phyloP scores from a whole-genome alignment of 1,140 invertebrate genomes.

The Anoplolepis gracilipes region DNA sequence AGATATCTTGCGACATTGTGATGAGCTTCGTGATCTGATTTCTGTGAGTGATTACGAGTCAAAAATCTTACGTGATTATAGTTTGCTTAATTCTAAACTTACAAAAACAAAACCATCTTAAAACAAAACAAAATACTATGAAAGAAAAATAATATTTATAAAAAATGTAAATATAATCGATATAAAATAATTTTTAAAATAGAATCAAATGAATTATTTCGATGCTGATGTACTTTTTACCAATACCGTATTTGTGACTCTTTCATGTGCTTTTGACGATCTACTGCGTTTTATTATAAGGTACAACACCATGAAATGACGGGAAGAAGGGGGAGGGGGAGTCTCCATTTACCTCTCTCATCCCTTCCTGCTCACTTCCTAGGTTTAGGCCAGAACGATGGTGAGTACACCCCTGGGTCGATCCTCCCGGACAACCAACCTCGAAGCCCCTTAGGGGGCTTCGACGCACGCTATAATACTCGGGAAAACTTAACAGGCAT shows the following conservation, averaged over 20 bases:
- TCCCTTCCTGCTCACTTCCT: neutral
- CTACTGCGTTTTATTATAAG: slow-evolving; percentile 48
- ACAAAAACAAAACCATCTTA: neutral
- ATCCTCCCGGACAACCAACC: slow-evolving; percentile 66
- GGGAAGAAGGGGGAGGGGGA: neutral
- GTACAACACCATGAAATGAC: neutral
- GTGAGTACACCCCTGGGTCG: slow-evolving; percentile 60
- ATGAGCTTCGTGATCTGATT: slow-evolving; percentile 8
- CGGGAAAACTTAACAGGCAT: slow-evolving; percentile 75
- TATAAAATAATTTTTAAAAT: neutral
- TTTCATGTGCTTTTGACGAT: slow-evolving; percentile 63
- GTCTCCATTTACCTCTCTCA: neutral
- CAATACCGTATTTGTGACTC: slow-evolving; percentile 38
- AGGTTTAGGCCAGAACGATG: slow-evolving; percentile 63
- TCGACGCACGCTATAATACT: slow-evolving; percentile 66
- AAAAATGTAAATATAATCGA: neutral
- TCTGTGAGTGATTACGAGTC: neutral
- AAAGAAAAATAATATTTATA: neutral
- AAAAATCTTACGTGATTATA: neutral
- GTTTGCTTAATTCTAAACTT: neutral
- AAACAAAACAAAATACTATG: neutral
- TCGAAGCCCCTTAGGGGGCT: slow-evolving; percentile 68
- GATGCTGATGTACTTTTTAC: slow-evolving; percentile 27
- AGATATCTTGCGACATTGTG: slow-evolving; percentile 3
- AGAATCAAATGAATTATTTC: neutral